Conservation (phyloP, 2,797 vertebrate species). For the Cirrhinus molitorella region DNA sequence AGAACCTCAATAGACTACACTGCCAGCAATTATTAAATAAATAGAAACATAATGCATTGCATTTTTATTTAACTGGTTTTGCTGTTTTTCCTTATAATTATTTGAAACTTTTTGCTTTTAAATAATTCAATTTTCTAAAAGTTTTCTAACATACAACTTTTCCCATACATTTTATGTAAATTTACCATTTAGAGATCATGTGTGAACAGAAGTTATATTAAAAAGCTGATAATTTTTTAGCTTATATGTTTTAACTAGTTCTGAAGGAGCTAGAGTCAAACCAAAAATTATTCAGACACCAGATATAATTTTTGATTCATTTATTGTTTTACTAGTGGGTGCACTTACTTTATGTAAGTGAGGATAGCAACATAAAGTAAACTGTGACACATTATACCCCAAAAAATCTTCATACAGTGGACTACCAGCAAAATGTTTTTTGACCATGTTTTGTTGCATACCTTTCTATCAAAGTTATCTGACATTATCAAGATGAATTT, state of each 20-base stretch:
- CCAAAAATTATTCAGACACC: too few species aligned
- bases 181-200: neutral
- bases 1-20: slow-evolving; percentile 15
- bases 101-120: neutral
- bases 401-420: too few species aligned
- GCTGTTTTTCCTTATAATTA: neutral
- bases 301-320: too few species aligned
- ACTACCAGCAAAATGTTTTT: too few species aligned
- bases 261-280: too few species aligned
- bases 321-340: too few species aligned
- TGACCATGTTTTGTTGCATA: too few species aligned
- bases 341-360: too few species aligned
- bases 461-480: too few species aligned
- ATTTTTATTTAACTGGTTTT: neutral
- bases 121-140: neutral
- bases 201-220: neutral
- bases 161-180: neutral
- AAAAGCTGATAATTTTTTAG: neutral
- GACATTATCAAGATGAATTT: too few species aligned
- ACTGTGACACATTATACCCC: too few species aligned
- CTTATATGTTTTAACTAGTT: neutral
- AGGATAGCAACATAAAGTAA: too few species aligned
- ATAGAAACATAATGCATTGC: neutral
- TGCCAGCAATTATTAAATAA: slow-evolving; percentile 7
- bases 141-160: neutral